phyloP scores from a whole-genome alignment of 92 coral and sea anemone genomes.

The Epizoanthus stellaris region DNA sequence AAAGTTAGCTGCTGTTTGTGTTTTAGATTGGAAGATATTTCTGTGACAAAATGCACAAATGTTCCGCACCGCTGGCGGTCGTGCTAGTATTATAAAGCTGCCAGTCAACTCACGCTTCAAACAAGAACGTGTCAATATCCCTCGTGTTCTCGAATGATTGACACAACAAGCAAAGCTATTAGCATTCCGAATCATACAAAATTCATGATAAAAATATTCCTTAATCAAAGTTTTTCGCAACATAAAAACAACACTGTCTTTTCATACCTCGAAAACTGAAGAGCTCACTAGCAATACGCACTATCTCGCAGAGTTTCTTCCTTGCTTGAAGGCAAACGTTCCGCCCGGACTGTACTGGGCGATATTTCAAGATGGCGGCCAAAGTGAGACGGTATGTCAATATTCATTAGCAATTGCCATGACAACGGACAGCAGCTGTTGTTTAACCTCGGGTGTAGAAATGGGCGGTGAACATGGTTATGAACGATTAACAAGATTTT shows the following conservation, averaged over 20 bases:
- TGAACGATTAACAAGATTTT: constrained; percentile 1
- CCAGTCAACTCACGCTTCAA: constrained; percentile 91
- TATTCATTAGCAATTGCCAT: constrained; percentile 86
- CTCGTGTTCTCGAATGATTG: constrained; percentile 85
- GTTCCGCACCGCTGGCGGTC: constrained; percentile 99
- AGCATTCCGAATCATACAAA: constrained; percentile 76
- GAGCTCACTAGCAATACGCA: not conserved
- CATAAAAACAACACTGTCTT: constrained; percentile 1
- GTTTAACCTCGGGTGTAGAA: constrained; percentile 5
- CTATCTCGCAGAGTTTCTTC: not conserved
- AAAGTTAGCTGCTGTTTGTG: constrained; percentile 21
- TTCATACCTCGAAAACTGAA: constrained; percentile 24
- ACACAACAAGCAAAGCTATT: constrained; percentile 74
- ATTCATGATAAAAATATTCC: constrained; percentile 53
- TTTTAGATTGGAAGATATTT: constrained; percentile 26
- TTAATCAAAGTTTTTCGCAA: not conserved
- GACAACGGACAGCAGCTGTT: constrained; percentile 91
- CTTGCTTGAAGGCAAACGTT: constrained; percentile 10
- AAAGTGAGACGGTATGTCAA: constrained; percentile 78
- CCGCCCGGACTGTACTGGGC: too few species aligned
- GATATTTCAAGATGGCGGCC: constrained; percentile 91
- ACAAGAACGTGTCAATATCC: constrained; percentile 97
- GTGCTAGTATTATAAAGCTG: constrained; percentile 81
- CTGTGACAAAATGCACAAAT: constrained; percentile 63
- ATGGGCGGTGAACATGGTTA: constrained; percentile 28